Conservation (phyloP, 2,113 vertebrate species). For the Mionectes macconnelli region DNA sequence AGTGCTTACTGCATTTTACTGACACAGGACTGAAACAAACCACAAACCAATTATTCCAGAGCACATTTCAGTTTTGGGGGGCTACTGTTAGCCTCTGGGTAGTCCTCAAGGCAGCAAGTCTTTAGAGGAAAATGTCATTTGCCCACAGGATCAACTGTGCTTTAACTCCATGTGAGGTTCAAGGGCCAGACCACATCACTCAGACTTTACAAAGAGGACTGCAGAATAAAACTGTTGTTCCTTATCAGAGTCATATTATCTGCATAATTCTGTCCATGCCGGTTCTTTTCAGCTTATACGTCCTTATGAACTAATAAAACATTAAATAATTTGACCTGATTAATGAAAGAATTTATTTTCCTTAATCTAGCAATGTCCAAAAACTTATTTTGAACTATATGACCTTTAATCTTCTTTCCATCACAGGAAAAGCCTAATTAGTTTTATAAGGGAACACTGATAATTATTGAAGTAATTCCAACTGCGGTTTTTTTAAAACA, state of each 20-base stretch:
- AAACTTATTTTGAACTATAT: constrained; percentile 22
- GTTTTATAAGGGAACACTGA: constrained; percentile 48
- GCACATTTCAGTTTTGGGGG: not conserved
- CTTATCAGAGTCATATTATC: not conserved
- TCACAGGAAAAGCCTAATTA: constrained; percentile 58
- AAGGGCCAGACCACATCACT: not conserved
- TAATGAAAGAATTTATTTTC: constrained; percentile 41
- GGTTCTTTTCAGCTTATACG: accelerated
- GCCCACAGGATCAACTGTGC: not conserved
- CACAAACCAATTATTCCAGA: not conserved
- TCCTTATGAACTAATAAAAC: not conserved
- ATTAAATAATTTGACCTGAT: not conserved
- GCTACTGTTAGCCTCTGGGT: not conserved
- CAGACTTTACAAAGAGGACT: not conserved
- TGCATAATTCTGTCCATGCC: not conserved
- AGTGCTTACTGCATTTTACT: not conserved
- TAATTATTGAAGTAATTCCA: constrained; percentile 43
- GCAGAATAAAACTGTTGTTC: not conserved
- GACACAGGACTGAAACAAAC: not conserved
- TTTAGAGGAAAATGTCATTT: not conserved
- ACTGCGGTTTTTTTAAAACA: not conserved
- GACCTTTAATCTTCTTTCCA: constrained; percentile 55
- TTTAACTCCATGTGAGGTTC: not conserved
- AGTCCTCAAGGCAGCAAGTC: not conserved
- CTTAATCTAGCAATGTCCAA: not conserved